Evolutionary conservation across 2,888 invertebrate species (phyloP).

Genomic region (Nezara viridula): DNA sequence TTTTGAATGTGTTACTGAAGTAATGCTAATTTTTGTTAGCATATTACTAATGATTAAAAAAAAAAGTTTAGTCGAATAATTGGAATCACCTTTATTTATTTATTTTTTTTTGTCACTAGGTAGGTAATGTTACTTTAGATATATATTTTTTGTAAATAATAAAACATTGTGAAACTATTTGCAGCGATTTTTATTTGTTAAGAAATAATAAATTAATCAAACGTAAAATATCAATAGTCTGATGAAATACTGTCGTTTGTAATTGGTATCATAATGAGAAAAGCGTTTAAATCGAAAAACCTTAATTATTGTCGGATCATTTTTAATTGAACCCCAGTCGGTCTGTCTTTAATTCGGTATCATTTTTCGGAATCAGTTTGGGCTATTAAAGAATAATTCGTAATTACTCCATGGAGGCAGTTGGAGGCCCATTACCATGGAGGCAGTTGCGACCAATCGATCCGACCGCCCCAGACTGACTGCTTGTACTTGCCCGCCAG

Average conservation of each 20-base stretch:
- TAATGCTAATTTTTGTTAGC: no score
- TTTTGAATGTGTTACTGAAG: no score
- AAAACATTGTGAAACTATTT: no score
- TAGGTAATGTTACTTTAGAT: no score
- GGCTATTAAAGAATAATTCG: not conserved
- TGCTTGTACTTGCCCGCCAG: no score
- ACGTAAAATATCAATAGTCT: not conserved
- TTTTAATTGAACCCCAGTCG: not conserved
- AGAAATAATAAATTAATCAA: not conserved
- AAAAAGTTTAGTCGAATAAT: no score
- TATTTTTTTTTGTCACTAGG: no score
- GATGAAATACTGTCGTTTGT: not conserved
- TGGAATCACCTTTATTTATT: no score
- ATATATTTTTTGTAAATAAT: no score
- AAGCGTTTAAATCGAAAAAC: not conserved
- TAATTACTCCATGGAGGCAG: not conserved
- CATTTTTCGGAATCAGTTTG: not conserved
- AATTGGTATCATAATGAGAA: not conserved
- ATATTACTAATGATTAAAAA: no score
- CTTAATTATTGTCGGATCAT: not conserved
- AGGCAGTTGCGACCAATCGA: not conserved
- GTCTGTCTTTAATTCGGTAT: not conserved
- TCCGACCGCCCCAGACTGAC: not conserved
- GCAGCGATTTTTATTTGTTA: no score
- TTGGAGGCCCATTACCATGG: not conserved